phyloP scores from a whole-genome alignment of 2,888 invertebrate genomes.

The Lithophane socia region DNA sequence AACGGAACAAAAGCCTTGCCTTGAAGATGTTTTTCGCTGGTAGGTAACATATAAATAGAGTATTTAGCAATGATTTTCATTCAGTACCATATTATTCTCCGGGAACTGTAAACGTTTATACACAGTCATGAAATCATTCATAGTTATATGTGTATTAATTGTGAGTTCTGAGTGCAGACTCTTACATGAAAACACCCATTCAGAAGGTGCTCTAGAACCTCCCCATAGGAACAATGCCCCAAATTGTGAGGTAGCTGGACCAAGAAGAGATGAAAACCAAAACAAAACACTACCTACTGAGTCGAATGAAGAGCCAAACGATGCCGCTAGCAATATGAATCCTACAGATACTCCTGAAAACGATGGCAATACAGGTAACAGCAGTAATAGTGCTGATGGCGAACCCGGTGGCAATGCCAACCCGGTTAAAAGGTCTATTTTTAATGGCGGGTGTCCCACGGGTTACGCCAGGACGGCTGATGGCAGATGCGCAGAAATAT shows the following conservation, averaged over 20 bases:
- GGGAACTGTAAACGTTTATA: constrained; percentile 37
- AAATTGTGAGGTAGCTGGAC: no score
- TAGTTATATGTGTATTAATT: constrained; percentile 41
- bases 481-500: constrained; percentile 31
- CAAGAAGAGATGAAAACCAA: neutral
- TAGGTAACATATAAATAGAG: no score
- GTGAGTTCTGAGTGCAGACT: constrained; percentile 51
- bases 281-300: constrained; percentile 26
- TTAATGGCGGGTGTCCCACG: constrained; percentile 37
- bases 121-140: constrained; percentile 35
- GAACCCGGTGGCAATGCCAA: constrained; percentile 2
- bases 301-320: neutral
- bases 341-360: constrained; percentile 3
- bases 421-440: neutral
- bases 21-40: no score
- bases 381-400: constrained; percentile 1
- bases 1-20: no score
- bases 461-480: constrained; percentile 42
- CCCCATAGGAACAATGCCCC: neutral
- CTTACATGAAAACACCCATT: constrained; percentile 18
- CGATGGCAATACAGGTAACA: neutral
- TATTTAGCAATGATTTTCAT: constrained; percentile 1
- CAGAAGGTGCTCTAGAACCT: neutral
- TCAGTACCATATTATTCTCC: constrained; percentile 22
- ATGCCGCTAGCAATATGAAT: neutral